Conservation (phyloP, 2,888 invertebrate genomes). For the Choristoneura rosaceana region DNA sequence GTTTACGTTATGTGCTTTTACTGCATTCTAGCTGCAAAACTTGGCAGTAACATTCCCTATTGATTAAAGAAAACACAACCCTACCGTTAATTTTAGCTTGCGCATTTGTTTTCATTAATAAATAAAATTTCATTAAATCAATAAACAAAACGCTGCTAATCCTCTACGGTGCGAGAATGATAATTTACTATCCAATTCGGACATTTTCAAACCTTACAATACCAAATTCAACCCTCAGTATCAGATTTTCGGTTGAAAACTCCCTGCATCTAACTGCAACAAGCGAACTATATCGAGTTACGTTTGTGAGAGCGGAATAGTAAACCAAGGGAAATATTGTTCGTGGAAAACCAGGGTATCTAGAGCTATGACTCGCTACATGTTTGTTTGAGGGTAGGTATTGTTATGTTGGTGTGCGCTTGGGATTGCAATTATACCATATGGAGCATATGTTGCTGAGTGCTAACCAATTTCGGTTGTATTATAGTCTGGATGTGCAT, state of each 20-base stretch:
- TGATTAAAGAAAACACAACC: too few relatives aligned
- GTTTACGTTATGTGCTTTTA: too few relatives aligned
- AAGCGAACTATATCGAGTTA: slow-evolving; percentile 8
- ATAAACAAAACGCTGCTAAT: slow-evolving; percentile 4
- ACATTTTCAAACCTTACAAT: not conserved
- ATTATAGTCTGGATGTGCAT: not conserved
- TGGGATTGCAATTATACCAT: not conserved
- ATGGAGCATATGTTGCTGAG: not conserved
- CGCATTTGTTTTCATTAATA: not conserved
- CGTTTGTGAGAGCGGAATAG: slow-evolving; percentile 6
- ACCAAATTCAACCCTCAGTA: not conserved
- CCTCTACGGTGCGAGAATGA: not conserved
- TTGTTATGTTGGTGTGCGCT: not conserved
- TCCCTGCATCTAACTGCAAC: not conserved
- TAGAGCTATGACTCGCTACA: not conserved
- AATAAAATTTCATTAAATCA: slow-evolving; percentile 5
- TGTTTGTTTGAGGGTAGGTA: not conserved
- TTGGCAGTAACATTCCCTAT: too few relatives aligned
- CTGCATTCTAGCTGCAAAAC: too few relatives aligned
- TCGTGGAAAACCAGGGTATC: not conserved
- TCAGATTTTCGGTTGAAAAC: not conserved
- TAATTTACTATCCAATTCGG: not conserved
- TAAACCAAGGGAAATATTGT: slow-evolving; percentile 9
- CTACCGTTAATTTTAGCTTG: too few relatives aligned
- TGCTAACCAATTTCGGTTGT: slow-evolving; percentile 3